phyloP scores from a whole-genome alignment of 1,140 invertebrate species.

The Amyelois transitella region DNA sequence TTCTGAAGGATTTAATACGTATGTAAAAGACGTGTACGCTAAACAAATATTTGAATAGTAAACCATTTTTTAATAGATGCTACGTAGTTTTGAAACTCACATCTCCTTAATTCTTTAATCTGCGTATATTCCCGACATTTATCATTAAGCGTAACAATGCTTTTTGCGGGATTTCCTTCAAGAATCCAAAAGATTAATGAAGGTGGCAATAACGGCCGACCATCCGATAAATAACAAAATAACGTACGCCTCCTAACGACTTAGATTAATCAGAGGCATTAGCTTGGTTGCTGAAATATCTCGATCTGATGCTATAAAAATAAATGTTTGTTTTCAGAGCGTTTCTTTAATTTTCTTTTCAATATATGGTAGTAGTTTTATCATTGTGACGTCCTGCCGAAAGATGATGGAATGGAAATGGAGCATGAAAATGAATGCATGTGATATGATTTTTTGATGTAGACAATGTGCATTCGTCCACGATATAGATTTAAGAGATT shows the following conservation, averaged over 20 bases:
- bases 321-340: slow-evolving; percentile 28
- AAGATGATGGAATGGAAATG: too few species aligned
- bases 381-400: too few species aligned
- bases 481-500: too few species aligned
- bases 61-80: too few species aligned
- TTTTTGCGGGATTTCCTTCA: slow-evolving; percentile 61
- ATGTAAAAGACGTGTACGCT: too few species aligned
- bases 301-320: slow-evolving; percentile 6
- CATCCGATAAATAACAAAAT: slow-evolving; percentile 66
- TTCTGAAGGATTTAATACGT: too few species aligned
- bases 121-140: slow-evolving; percentile 30
- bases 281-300: slow-evolving; percentile 7
- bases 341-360: slow-evolving; percentile 27
- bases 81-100: too few species aligned
- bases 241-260: slow-evolving; percentile 49
- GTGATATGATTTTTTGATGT: too few species aligned
- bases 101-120: neutral
- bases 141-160: slow-evolving; percentile 61
- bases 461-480: too few species aligned
- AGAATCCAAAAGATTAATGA: slow-evolving; percentile 64
- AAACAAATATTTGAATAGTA: too few species aligned
- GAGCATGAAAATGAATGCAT: too few species aligned
- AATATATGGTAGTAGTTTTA: neutral
- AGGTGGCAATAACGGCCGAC: slow-evolving; percentile 58
- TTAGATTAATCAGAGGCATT: slow-evolving; percentile 56